These are phyloP conservation scores for Plebejus melissa DNA, from an alignment of 2,888 invertebrate genomes.

Conservation along the genomic window DNA sequence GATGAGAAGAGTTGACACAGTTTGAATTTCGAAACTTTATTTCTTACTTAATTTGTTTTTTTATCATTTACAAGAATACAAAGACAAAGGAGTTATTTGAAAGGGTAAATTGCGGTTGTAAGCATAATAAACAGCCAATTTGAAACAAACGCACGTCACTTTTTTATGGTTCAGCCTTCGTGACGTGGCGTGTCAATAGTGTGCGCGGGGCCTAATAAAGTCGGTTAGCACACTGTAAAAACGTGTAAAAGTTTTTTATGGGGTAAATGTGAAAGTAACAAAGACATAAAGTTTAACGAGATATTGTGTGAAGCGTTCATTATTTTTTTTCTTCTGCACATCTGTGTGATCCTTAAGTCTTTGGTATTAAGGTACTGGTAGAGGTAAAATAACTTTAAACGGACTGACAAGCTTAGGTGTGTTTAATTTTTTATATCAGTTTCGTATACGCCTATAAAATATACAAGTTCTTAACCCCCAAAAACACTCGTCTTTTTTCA, in stretches of 20 bases:
- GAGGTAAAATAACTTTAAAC: background rate
- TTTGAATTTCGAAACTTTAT: background rate
- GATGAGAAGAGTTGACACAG: background rate
- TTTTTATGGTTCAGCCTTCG: constrained; percentile 6
- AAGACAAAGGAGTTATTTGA: background rate
- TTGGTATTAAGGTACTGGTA: background rate
- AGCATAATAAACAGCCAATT: constrained; percentile 8
- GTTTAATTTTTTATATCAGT: background rate
- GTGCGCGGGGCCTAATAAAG: constrained; percentile 14
- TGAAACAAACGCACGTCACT: constrained; percentile 8
- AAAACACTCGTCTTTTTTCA: background rate
- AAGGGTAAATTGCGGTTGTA: background rate
- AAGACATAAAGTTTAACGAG: constrained; percentile 11
- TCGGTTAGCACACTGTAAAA: constrained; percentile 21
- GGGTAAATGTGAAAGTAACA: constrained; percentile 24
- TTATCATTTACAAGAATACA: background rate
- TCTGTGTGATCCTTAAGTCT: background rate
- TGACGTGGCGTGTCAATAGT: constrained; percentile 24
- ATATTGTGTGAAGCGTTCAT: constrained; percentile 18
- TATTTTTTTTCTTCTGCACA: background rate
- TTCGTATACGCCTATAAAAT: background rate
- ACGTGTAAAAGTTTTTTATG: constrained; percentile 25
- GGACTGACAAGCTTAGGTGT: background rate
- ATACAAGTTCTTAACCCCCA: background rate
- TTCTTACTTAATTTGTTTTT: background rate